These are phyloP conservation scores for Plecotus auritus DNA, from an alignment of 2,113 vertebrate species.

Conservation along the genomic window DNA sequence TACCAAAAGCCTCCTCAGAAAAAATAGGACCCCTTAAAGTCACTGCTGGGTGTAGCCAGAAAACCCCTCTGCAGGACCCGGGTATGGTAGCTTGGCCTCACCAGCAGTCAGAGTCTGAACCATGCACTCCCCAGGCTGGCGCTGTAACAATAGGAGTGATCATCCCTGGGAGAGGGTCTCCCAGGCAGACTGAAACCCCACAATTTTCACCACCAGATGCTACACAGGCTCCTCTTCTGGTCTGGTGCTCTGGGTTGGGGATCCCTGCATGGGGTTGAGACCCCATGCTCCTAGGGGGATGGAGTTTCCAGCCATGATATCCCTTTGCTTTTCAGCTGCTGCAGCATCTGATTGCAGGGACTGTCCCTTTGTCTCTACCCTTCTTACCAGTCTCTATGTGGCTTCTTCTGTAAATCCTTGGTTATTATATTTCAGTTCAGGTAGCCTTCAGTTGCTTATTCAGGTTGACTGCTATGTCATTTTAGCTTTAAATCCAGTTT, in stretches of 20 bases:
- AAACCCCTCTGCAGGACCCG: neutral
- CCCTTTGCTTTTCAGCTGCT: neutral
- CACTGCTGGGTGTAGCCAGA: neutral
- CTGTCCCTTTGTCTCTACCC: neutral
- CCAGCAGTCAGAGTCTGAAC: neutral
- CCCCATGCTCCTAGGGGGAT: neutral
- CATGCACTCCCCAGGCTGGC: too few relatives aligned
- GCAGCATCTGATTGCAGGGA: neutral
- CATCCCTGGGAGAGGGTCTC: neutral
- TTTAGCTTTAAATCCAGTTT: neutral
- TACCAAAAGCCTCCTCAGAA: neutral
- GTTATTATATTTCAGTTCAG: neutral
- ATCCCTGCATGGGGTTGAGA: neutral
- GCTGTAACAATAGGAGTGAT: neutral
- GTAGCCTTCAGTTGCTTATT: neutral
- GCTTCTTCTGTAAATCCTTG: neutral
- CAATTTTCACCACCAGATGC: neutral
- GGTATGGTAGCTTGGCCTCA: too few relatives aligned
- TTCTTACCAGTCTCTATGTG: neutral
- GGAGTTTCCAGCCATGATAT: neutral
- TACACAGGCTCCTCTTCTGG: neutral
- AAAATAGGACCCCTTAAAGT: neutral
- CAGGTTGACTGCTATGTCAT: neutral
- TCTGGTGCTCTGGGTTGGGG: neutral
- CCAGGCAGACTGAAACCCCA: neutral